Evolutionary conservation across 2,888 invertebrate genomes (phyloP).

Genomic region (Steromphala cineraria): DNA sequence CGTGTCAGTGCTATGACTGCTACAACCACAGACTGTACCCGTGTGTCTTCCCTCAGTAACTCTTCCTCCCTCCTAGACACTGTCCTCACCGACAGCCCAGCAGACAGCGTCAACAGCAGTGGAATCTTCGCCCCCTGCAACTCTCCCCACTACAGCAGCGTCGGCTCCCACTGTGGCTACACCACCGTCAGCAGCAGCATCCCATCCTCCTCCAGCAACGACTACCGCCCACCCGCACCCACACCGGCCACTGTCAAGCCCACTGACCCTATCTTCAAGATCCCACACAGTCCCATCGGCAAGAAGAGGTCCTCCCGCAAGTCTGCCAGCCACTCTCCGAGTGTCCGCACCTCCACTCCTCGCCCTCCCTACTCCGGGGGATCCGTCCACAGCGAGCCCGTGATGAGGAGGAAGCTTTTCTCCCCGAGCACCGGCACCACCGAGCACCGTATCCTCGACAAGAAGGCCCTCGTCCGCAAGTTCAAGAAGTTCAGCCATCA

Average conservation of each 20-base stretch:
- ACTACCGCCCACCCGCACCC: slow-evolving; percentile 45
- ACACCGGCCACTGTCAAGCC: slow-evolving; percentile 47
- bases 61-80: slow-evolving; percentile 51
- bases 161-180: slow-evolving; percentile 41
- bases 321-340: slow-evolving; percentile 14
- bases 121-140: slow-evolving; percentile 66
- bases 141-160: slow-evolving; percentile 39
- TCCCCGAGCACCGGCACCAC: slow-evolving; percentile 36
- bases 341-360: slow-evolving; percentile 50
- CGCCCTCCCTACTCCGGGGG: slow-evolving; percentile 35
- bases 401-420: slow-evolving; percentile 56
- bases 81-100: slow-evolving; percentile 66
- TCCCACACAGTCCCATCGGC: slow-evolving; percentile 34
- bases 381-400: slow-evolving; percentile 44
- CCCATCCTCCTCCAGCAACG: slow-evolving; percentile 27
- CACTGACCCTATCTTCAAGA: slow-evolving; percentile 33
- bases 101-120: slow-evolving; percentile 64
- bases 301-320: not conserved
- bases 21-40: slow-evolving; percentile 7
- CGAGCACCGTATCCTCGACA: slow-evolving; percentile 59
- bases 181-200: slow-evolving; percentile 38
- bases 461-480: slow-evolving; percentile 64
- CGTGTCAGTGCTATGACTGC: not conserved
- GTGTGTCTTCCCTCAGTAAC: not conserved
- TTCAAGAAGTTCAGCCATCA: slow-evolving; percentile 64